Percentiles rank a stretch among this genome's conserved stretches.
These are phyloP conservation scores for Tachyglossus aculeatus DNA, from an alignment of 2,797 vertebrate species.

Conservation along the genomic window DNA sequence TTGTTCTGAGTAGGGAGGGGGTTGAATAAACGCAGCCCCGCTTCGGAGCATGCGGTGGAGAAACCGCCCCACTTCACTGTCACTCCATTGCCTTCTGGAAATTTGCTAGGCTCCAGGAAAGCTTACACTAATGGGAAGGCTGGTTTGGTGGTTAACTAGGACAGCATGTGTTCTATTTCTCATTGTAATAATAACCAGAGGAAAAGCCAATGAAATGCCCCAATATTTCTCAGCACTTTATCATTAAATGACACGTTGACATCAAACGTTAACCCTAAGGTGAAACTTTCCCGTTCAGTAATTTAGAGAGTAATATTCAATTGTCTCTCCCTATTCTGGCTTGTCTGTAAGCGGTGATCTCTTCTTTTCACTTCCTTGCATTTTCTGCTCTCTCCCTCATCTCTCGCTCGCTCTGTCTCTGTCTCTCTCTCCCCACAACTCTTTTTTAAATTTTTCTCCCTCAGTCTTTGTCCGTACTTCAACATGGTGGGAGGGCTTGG, in stretches of 20 bases:
- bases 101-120: constrained; percentile 54
- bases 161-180: constrained; percentile 43
- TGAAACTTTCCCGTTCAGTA: constrained; percentile 38
- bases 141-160: constrained; percentile 53
- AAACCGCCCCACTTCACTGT: constrained; percentile 59
- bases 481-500: no score
- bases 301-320: constrained; percentile 33
- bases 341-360: constrained; percentile 18
- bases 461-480: no score
- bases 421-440: no score
- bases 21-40: constrained; percentile 56
- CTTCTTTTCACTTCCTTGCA: constrained; percentile 8
- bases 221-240: constrained; percentile 42
- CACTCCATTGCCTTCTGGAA: constrained; percentile 63
- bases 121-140: constrained; percentile 44
- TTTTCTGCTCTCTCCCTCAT: neutral
- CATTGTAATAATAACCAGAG: constrained; percentile 10
- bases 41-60: constrained; percentile 65
- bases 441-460: no score
- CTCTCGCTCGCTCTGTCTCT: constrained; percentile 20
- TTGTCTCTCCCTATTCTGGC: constrained; percentile 17
- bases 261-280: constrained; percentile 41
- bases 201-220: constrained; percentile 38
- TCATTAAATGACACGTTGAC: constrained; percentile 35
- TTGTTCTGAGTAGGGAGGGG: constrained; percentile 65